Evolutionary conservation across 2,797 vertebrate genomes (phyloP), one percentile per base, ranked within the genome.

Genomic region (Dicrostonyx torquatus): DNA sequence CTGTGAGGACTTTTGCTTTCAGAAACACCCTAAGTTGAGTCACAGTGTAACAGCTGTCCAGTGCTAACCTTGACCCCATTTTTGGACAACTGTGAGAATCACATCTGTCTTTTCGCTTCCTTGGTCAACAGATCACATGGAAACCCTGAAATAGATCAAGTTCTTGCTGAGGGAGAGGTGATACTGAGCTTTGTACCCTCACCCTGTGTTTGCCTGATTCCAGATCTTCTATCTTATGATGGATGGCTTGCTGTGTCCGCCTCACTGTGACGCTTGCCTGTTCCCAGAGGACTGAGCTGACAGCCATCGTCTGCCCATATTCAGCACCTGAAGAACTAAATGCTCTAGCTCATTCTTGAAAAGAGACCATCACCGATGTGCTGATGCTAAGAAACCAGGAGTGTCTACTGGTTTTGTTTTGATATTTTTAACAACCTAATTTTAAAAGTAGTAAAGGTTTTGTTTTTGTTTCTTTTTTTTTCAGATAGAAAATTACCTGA

Each of bases 401-500:
- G 5, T 58, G 55, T 66, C 55, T 87, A 55, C 4, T n/a, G 72
- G 40, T 8, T 14, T 93, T 86, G 13, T 79, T 95, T 93, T 90
- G 31, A 64, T 79, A 43, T 80, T 95, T 93, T 92, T 89, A 94
- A 58, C 13, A 94, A 43, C 4, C 1, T 6, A 88, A 95, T 37
- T 60, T 95, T 24, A 3, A 80, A 96, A 93, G 43, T 45, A 88
- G 8, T 58, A 58, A 22, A 58, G 55, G 20, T 58, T 58, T 58
- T 8, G 55, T 58, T 22, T 58, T 58, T 58, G 55, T 58, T 58
- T 58, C 55, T 58, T 18, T 22, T 58, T 50, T 58, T 58, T 58
- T 58, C 17, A 58, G 93, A 89, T 91, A 88, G 76, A 91, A 64
- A 96, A 66, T 80, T 22, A 76, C 82, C 50, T 55, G 66, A 90